These are phyloP conservation scores for Casuarius casuarius DNA, from an alignment of 2,113 vertebrate genomes.

Conservation along the genomic window DNA sequence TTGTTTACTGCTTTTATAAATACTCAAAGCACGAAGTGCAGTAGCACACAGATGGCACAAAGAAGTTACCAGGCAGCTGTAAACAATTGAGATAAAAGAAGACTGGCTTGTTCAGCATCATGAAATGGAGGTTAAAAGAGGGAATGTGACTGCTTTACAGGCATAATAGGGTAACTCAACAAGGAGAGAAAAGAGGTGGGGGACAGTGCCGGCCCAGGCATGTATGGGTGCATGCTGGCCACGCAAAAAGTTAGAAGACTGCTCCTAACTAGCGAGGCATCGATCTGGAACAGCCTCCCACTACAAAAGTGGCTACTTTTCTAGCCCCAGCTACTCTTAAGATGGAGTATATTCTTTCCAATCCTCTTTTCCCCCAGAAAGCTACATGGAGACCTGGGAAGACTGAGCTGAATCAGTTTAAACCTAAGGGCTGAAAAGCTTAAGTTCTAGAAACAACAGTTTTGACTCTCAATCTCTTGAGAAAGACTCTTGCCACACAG, in stretches of 20 bases:
- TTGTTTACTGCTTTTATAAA: slow-evolving; percentile 16
- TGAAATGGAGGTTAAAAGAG: neutral
- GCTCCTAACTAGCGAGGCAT: neutral
- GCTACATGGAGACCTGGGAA: neutral
- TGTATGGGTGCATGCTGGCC: accelerated
- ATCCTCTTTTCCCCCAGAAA: neutral
- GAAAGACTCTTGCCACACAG: neutral
- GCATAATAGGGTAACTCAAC: neutral
- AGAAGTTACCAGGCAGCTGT: slow-evolving; percentile 29
- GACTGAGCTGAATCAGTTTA: neutral
- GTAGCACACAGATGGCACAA: slow-evolving; percentile 10
- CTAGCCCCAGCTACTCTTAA: neutral
- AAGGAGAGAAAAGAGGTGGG: neutral
- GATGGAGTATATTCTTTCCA: neutral
- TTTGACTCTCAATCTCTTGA: neutral
- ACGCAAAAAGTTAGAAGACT: neutral
- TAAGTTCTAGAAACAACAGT: neutral
- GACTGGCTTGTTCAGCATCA: neutral
- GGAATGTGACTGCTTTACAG: neutral
- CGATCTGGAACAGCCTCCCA: neutral
- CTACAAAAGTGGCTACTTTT: neutral
- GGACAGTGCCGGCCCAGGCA: neutral
- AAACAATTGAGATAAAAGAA: slow-evolving; percentile 17
- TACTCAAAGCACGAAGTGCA: neutral
- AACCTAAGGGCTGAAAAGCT: neutral